Percentiles rank a stretch among this genome's conserved stretches.
phyloP scores from a whole-genome alignment of 2,888 invertebrate genomes.

The Nezara viridula region DNA sequence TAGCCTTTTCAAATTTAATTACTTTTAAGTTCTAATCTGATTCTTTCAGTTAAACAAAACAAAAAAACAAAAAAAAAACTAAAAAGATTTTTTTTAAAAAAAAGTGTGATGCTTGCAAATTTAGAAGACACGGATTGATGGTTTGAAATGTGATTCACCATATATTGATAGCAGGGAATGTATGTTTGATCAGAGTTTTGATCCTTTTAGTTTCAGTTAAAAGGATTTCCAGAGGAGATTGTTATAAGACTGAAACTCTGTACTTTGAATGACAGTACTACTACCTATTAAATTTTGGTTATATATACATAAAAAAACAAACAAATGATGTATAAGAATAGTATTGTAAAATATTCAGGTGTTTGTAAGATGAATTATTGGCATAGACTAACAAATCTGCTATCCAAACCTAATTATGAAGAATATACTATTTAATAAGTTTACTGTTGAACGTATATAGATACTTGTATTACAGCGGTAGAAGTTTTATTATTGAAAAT shows the following conservation, averaged over 20 bases:
- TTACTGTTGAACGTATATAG: background rate
- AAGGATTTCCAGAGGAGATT: constrained; percentile 45
- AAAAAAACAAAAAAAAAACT: background rate
- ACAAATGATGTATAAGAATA: background rate
- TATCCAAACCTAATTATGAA: background rate
- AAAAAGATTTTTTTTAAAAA: background rate
- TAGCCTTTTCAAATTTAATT: constrained; percentile 18
- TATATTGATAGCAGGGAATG: constrained; percentile 41
- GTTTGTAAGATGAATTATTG: background rate
- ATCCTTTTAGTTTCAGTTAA: constrained; percentile 47
- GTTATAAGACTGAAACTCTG: constrained; percentile 59
- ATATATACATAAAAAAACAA: background rate
- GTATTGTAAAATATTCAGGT: background rate
- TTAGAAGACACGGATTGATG: background rate
- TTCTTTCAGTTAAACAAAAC: background rate
- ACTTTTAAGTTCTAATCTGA: constrained; percentile 9
- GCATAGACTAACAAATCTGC: constrained; percentile 31
- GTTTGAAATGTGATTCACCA: constrained; percentile 16
- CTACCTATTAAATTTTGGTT: background rate
- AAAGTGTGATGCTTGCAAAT: background rate
- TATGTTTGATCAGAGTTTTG: constrained; percentile 24
- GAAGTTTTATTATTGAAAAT: background rate
- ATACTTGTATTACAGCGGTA: constrained; percentile 15
- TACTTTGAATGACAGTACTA: constrained; percentile 9
- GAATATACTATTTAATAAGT: background rate